Evolutionary conservation across 2,888 invertebrate genomes (phyloP).

Genomic region (Rhogogaster chlorosoma): DNA sequence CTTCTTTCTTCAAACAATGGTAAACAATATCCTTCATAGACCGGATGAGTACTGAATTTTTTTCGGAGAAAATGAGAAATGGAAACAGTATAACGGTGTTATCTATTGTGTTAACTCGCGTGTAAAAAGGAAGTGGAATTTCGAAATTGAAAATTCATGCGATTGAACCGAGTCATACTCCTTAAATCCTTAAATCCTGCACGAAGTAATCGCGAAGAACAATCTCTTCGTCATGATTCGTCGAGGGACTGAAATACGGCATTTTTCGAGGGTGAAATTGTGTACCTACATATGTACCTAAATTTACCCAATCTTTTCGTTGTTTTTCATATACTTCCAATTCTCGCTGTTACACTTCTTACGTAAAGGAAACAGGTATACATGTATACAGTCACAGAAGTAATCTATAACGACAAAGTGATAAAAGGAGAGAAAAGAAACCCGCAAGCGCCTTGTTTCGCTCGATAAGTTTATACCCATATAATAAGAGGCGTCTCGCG

Average conservation of each 20-base stretch:
- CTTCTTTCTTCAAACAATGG: not conserved
- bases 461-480: not conserved
- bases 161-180: not conserved
- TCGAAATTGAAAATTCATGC: not conserved
- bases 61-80: not conserved
- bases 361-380: no score
- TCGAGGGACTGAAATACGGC: not conserved
- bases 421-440: not conserved
- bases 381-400: not conserved
- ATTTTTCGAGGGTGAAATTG: not conserved
- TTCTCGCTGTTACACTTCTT: not conserved
- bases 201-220: not conserved
- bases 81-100: not conserved
- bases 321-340: not conserved
- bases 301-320: not conserved
- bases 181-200: not conserved
- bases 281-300: not conserved
- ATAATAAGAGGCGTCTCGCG: conserved; percentile 12
- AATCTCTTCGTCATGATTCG: not conserved
- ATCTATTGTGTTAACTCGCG: not conserved
- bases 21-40: not conserved
- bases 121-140: not conserved
- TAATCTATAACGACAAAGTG: not conserved
- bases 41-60: not conserved
- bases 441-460: not conserved